Evolutionary conservation across 2,113 vertebrate species (phyloP), one percentile per base, ranked within the genome.

Genomic region (Australoheros scitulus): DNA sequence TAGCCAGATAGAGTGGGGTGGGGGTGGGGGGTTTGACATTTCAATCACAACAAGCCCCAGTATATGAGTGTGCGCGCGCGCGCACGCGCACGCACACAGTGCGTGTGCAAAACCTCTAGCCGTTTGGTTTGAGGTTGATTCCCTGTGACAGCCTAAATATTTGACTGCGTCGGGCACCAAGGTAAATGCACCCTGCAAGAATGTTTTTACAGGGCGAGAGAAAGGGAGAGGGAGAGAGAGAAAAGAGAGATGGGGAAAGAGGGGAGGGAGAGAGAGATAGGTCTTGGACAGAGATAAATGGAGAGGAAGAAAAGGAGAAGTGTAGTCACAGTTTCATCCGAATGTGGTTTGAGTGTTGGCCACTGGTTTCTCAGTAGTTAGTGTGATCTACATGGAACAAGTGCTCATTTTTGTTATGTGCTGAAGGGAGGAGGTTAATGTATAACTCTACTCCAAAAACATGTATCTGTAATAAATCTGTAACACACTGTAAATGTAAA

Each of bases 91-190:
- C 34, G 8, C 34, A 36, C 34, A 2, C 7, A 36, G 56, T 57
- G 70, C 57, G 63, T 43, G 61, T 81, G 78, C 52, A 78, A 38
- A 79, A 83, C 90, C 87, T 90, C 70, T 87, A 91, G 65, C 87
- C 91, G 89, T 94, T 95, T 89, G 90, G 85, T 91, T 93, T 95
- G 95, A 96, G 82, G 72, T 87, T 95, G 95, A 96, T 95, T 95
- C 88, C 47, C 75, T 84, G 75, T 94, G 95, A 95, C 95, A 95
- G 92, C 90, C 90, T 94, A 95, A 95, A 96, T 95, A 95, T 96
- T 94, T 94, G 91, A 77, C 93, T 91, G 92, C 55, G 91, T 94
- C 65, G 63, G 90, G 93, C 89, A 94, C 92, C 91, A 90, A 95
- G 93, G 91, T 93, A 94, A 94, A 93, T 87, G 90, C 89, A 78